Evolutionary conservation across 2,797 vertebrate species (phyloP).

Genomic region (Hydrophis major): DNA sequence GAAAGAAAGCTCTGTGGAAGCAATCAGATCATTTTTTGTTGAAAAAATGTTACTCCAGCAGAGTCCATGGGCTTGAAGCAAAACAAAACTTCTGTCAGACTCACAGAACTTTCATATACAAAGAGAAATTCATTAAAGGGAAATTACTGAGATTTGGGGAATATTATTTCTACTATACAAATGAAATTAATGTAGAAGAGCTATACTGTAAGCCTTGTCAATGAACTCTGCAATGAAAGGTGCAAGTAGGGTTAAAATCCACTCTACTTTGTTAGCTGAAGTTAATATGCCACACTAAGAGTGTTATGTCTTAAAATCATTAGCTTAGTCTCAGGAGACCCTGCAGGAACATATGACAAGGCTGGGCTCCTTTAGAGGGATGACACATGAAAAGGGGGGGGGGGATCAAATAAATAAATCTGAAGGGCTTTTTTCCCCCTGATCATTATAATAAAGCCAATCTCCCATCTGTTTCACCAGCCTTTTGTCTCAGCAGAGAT

Average conservation of each 20-base stretch:
- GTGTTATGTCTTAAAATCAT: not conserved
- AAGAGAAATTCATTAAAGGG: not conserved
- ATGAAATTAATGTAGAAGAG: not conserved
- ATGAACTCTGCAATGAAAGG: not conserved
- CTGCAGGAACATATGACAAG: not conserved
- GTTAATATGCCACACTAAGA: not conserved
- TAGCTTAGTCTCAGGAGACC: not conserved
- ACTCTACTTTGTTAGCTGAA: not conserved
- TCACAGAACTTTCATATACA: not conserved
- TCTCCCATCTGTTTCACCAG: constrained; percentile 16
- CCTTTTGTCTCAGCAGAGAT: not conserved
- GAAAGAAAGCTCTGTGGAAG: not conserved
- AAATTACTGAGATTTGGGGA: not conserved
- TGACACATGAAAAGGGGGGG: not conserved
- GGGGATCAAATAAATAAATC: not conserved
- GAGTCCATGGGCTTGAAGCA: not conserved
- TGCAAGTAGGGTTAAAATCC: not conserved
- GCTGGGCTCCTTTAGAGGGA: not conserved
- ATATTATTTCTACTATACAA: not conserved
- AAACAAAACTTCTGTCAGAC: not conserved
- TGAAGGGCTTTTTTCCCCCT: not conserved
- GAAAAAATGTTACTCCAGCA: not conserved
- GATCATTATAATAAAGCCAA: constrained; percentile 8
- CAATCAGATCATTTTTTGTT: not conserved
- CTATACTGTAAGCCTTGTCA: not conserved